phyloP scores from a whole-genome alignment of 53 echinoderm and acorn worm species.

The Luidia sarsii region DNA sequence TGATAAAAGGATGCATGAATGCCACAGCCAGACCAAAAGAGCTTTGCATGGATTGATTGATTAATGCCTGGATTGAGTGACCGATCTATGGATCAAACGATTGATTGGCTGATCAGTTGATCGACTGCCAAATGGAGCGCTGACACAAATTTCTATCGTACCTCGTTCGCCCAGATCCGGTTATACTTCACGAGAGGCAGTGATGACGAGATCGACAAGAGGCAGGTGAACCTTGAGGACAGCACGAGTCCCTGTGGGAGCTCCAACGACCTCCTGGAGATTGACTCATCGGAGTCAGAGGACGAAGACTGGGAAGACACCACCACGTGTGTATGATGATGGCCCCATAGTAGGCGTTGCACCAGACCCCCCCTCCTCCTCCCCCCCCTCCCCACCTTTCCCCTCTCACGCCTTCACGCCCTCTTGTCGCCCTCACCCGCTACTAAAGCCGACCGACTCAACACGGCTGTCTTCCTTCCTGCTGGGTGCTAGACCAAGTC shows the following conservation, averaged over 20 bases:
- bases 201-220: slow-evolving; percentile 20
- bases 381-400: background rate
- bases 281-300: slow-evolving; percentile 29
- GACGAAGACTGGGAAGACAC: slow-evolving; percentile 65
- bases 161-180: slow-evolving; percentile 37
- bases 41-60: no score
- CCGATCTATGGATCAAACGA: no score
- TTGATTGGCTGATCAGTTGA: no score
- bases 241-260: slow-evolving; percentile 76
- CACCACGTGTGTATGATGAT: slow-evolving; percentile 59
- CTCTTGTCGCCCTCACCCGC: background rate
- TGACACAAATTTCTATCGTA: no score
- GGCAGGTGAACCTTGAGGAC: slow-evolving; percentile 28
- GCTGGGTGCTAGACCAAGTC: slow-evolving; percentile 27
- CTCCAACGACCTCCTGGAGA: slow-evolving; percentile 80
- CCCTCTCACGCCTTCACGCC: background rate
- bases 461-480: background rate
- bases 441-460: background rate
- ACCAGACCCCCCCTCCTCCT: background rate
- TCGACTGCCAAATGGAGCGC: no score
- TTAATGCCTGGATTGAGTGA: no score
- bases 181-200: slow-evolving; percentile 36
- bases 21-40: no score
- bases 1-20: no score
- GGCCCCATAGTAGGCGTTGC: background rate